Conservation (phyloP, 2,113 vertebrate species). For the Dryoscopus gambensis region DNA sequence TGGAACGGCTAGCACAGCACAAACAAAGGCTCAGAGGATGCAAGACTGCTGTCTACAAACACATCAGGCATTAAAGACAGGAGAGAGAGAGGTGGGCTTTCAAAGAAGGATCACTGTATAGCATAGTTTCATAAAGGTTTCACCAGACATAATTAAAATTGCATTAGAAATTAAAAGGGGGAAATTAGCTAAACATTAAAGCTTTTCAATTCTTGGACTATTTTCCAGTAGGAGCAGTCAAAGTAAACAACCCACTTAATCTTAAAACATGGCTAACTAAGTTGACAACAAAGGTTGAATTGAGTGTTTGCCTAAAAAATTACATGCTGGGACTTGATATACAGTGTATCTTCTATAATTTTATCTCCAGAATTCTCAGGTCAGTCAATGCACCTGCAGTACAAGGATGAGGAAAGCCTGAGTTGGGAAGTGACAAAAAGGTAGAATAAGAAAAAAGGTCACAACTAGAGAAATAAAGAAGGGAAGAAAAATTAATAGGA, state of each 20-base stretch:
- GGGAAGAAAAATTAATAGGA: not conserved
- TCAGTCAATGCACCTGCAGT: not conserved
- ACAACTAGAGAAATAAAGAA: not conserved
- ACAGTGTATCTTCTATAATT: not conserved
- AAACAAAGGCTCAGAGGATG: not conserved
- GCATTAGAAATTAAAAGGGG: not conserved
- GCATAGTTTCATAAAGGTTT: not conserved
- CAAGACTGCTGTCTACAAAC: not conserved
- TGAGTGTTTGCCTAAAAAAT: not conserved
- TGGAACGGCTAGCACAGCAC: accelerated
- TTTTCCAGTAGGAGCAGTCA: not conserved
- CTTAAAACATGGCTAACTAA: not conserved
- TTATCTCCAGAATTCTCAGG: not conserved
- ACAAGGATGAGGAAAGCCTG: not conserved
- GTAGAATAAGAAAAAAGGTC: not conserved
- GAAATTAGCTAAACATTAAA: not conserved
- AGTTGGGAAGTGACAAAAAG: not conserved
- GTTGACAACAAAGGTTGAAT: not conserved
- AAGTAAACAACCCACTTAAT: not conserved
- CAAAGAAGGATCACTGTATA: not conserved
- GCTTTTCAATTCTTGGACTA: not conserved
- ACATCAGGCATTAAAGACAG: not conserved
- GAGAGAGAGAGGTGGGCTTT: not conserved
- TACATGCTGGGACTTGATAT: not conserved
- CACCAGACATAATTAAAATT: not conserved